Conservation (phyloP, 2,888 invertebrate species). For the Nezara viridula region DNA sequence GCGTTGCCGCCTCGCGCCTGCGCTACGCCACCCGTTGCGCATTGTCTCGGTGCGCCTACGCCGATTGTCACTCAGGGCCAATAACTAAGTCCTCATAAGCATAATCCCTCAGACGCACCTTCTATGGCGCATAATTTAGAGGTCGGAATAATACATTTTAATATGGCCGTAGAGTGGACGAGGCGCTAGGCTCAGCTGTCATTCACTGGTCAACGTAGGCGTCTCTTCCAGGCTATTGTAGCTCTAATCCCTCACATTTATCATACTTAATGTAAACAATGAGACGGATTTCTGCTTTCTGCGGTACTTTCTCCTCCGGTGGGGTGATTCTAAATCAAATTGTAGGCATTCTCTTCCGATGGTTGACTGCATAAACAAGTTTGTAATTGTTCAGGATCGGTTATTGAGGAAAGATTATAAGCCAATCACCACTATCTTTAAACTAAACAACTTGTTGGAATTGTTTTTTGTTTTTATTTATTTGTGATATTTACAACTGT, state of each 20-base stretch:
- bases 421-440: not conserved
- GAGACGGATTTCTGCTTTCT: constrained; percentile 28
- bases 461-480: too few relatives aligned
- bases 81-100: constrained; percentile 59
- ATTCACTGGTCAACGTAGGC: constrained; percentile 45
- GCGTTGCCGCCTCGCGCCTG: constrained; percentile 51
- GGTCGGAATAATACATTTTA: constrained; percentile 64
- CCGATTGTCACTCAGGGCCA: constrained; percentile 60
- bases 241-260: constrained; percentile 51
- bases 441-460: not conserved
- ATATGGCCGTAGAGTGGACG: constrained; percentile 56
- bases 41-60: constrained; percentile 60
- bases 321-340: not conserved
- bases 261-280: constrained; percentile 55
- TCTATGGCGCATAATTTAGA: constrained; percentile 64
- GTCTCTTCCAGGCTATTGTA: constrained; percentile 25
- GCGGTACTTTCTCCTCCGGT: not conserved
- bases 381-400: not conserved
- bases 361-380: not conserved
- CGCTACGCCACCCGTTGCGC: constrained; percentile 49
- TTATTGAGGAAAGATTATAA: not conserved
- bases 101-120: constrained; percentile 62
- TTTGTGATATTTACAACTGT: too few relatives aligned
- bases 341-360: not conserved
- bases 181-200: constrained; percentile 23